Percentiles rank a stretch among this genome's conserved stretches.
Conservation (phyloP, 1,140 invertebrate species). For the Yoshiicerus persimilis region DNA sequence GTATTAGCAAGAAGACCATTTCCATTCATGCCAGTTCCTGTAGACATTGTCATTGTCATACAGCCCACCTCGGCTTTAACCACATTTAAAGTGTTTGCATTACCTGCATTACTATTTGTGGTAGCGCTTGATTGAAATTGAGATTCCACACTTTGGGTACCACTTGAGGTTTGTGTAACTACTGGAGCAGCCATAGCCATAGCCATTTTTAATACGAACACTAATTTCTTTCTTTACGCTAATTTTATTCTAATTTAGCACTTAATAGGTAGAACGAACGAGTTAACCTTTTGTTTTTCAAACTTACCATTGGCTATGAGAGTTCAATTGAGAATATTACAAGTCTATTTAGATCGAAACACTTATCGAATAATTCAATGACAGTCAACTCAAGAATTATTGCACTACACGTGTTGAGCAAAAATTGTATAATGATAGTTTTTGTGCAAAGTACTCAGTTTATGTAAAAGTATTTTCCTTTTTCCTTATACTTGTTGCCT, state of each 20-base stretch:
- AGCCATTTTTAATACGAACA: constrained; percentile 25
- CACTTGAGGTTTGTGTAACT: constrained; percentile 27
- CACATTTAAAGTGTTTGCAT: not conserved
- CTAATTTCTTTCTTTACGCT: not conserved
- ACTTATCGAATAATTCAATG: not conserved
- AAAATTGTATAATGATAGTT: no score
- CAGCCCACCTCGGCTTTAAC: constrained; percentile 40
- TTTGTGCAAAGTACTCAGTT: no score
- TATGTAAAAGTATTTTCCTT: no score
- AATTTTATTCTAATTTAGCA: not conserved
- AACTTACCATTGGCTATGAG: not conserved
- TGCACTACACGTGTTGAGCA: not conserved
- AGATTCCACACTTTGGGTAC: constrained; percentile 34
- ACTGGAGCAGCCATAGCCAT: constrained; percentile 39
- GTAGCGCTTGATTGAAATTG: constrained; percentile 25
- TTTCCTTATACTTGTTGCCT: no score
- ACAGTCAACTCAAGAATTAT: not conserved
- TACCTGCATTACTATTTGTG: not conserved
- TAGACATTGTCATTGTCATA: constrained; percentile 37
- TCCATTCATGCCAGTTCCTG: constrained; percentile 12
- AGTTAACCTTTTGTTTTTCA: not conserved
- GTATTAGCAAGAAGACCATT: constrained; percentile 3
- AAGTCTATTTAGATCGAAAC: not conserved
- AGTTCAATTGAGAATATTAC: not conserved
- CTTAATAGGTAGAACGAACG: not conserved